phyloP scores from a whole-genome alignment of 2,888 invertebrate species.

The Amaurobius ferox region DNA sequence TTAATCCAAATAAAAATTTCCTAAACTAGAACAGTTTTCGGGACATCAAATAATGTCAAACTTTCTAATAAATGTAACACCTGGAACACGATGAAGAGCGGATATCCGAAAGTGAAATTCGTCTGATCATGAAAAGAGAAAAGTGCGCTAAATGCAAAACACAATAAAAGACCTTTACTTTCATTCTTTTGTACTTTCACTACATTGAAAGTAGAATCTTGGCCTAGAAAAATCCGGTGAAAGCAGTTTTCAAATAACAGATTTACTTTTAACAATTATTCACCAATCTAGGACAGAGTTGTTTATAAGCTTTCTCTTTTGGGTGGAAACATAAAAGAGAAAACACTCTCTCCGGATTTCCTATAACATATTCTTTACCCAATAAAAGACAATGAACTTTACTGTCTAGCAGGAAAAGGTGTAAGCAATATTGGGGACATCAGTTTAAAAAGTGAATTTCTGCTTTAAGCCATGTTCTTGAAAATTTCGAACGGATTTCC shows the following conservation, averaged over 20 bases:
- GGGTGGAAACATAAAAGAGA: not conserved
- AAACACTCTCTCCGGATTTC: not conserved
- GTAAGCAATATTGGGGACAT: not conserved
- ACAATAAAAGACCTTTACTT: not conserved
- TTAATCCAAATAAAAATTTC: no score
- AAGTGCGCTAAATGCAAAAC: not conserved
- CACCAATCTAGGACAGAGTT: conserved; percentile 51
- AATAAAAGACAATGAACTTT: not conserved
- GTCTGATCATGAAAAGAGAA: not conserved
- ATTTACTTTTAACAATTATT: conserved; percentile 10
- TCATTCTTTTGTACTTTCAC: conserved; percentile 14
- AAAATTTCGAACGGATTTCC: conserved; percentile 62
- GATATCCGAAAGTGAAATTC: conserved; percentile 16
- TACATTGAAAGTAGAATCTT: not conserved
- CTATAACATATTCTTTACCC: not conserved
- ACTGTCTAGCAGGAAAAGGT: not conserved
- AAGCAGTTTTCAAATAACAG: conserved; percentile 14
- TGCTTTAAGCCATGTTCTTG: not conserved
- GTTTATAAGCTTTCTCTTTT: conserved; percentile 22
- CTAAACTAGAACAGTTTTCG: not conserved
- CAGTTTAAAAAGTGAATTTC: not conserved
- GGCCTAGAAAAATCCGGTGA: not conserved
- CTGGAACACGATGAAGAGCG: conserved; percentile 8
- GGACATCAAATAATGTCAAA: not conserved
- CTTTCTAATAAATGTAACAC: no score